phyloP scores from a whole-genome alignment of 2,113 vertebrate genomes.

The Conger conger region DNA sequence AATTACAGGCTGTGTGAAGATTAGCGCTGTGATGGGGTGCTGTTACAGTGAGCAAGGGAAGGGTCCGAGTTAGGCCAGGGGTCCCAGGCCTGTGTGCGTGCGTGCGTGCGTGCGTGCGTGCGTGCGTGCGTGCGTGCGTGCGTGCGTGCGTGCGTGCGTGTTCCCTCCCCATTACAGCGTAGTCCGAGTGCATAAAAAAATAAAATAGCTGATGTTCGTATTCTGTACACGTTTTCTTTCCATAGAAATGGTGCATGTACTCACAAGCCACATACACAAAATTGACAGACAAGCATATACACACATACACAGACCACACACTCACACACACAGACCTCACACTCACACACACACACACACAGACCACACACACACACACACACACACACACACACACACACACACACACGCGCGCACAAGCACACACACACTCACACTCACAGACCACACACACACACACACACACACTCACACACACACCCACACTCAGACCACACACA shows the following conservation, averaged over 20 bases:
- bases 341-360: neutral
- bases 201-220: too few species aligned
- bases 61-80: neutral
- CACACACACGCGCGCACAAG: too few species aligned
- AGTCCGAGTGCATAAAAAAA: too few species aligned
- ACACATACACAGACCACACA: neutral
- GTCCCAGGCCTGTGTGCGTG: neutral
- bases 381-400: too few species aligned
- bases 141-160: neutral
- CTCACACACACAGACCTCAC: neutral
- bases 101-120: slow-evolving; percentile 1
- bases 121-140: slow-evolving; percentile 5
- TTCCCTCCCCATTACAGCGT: neutral
- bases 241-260: neutral
- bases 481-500: too few species aligned
- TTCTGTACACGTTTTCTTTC: too few species aligned
- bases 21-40: slow-evolving; percentile 38
- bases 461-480: too few species aligned
- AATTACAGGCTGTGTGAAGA: slow-evolving; percentile 60
- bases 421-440: too few species aligned
- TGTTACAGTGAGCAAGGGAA: neutral
- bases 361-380: neutral
- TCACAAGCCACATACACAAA: neutral
- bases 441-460: too few species aligned
- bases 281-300: neutral